Evolutionary conservation across 2,113 vertebrate genomes (phyloP).

Genomic region (Epinephelus lanceolatus): DNA sequence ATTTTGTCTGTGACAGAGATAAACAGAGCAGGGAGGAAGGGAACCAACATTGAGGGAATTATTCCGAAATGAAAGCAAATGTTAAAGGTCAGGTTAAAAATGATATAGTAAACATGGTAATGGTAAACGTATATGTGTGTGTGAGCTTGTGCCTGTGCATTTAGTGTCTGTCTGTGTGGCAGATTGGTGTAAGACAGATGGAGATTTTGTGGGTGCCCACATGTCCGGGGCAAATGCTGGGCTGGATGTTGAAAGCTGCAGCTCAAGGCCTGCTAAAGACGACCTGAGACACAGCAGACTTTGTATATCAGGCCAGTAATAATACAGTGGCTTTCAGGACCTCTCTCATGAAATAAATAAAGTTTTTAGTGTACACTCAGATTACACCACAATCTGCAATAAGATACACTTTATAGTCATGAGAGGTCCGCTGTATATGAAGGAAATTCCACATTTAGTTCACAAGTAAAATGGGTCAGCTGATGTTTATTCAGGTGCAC

Average conservation of each 20-base stretch:
- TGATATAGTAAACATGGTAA: background rate
- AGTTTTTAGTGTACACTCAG: slow-evolving; percentile 5
- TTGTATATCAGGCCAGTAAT: slow-evolving; percentile 55
- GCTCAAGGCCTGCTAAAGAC: slow-evolving; percentile 13
- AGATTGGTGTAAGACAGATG: slow-evolving; percentile 36
- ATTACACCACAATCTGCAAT: background rate
- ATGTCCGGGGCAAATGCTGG: slow-evolving; percentile 34
- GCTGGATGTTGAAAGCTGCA: slow-evolving; percentile 22
- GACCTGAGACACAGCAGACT: slow-evolving; percentile 34
- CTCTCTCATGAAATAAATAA: slow-evolving; percentile 26
- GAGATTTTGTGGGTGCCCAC: slow-evolving; percentile 33
- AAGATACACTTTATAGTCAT: background rate
- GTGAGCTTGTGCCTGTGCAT: too few species aligned
- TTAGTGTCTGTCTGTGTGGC: slow-evolving; percentile 17
- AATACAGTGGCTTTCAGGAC: slow-evolving; percentile 32
- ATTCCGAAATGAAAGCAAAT: background rate
- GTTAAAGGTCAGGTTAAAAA: background rate
- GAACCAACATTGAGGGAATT: background rate
- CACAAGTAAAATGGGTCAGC: too few species aligned
- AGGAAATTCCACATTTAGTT: too few species aligned
- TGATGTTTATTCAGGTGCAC: background rate
- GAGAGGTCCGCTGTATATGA: too few species aligned
- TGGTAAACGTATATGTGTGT: background rate
- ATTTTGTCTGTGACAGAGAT: background rate
- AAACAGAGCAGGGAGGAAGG: background rate